Evolutionary conservation across 2,888 invertebrate genomes (phyloP), one percentile per base, ranked within the genome.

Genomic region (Anticlea derivata): DNA sequence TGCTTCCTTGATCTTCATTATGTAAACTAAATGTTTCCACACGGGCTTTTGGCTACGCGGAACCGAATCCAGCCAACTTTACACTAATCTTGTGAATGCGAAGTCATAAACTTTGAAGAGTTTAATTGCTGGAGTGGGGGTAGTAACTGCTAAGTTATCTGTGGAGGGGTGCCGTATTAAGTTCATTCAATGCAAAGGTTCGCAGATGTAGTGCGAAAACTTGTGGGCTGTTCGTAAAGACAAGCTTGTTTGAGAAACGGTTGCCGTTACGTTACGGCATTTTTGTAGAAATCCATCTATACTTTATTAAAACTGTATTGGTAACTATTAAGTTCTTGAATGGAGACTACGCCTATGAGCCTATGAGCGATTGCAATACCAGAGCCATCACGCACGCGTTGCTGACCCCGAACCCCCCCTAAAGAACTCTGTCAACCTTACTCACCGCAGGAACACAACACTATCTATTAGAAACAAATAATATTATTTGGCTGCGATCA

Each of bases 91-190:
- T 31, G 27, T 23, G 17, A 37, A 46, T 24, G 31, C 26, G 23
- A 43, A 38, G 31, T 47, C 38, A 41, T 37, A 39, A 39, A 38
- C 41, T 52, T 47, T 47, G 29, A 47, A 33, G 22, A 38, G 38
- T 47, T 47, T 43, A 47, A 47, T 47, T 52, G 41, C 35, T 43
- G 34, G 30, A 35, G 49, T 20, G 41, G 38, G 40, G 34, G 27
- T 27, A 40, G 27, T 40, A 33, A 40, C 40, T 34, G 47, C 17
- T 40, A 22, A 26, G 22, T 48, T 22, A 33, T 35, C 35, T 45
- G 29, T 27, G 17, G 38, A 22, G 5, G 23, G 31, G 10, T 0
- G 13, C 24, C 17, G 23, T 38, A 46, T 31, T 45, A 24, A 38
- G 31, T 38, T 38, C 8, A 24, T 30, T 17, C 24, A 31, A 29